These are phyloP conservation scores for Misgurnus anguillicaudatus DNA, from an alignment of 2,113 vertebrate genomes.

Conservation along the genomic window DNA sequence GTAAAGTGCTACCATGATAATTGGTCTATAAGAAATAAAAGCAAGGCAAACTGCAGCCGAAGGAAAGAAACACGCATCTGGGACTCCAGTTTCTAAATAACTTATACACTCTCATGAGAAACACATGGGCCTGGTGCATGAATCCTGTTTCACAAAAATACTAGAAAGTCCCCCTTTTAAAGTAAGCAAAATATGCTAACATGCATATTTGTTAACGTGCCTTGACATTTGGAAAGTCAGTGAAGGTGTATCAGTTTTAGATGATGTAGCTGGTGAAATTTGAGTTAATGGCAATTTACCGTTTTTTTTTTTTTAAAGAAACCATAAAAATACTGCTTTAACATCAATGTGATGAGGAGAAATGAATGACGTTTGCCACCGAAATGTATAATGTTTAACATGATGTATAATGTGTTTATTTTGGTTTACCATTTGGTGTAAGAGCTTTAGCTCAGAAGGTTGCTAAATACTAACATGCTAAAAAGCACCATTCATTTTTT, in stretches of 20 bases:
- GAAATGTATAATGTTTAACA: slow-evolving; percentile 21
- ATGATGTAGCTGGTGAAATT: slow-evolving; percentile 1
- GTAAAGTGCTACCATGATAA: not conserved
- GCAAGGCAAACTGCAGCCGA: slow-evolving; percentile 40
- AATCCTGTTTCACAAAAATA: no score
- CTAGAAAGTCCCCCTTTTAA: not conserved
- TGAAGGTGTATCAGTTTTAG: not conserved
- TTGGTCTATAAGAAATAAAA: slow-evolving; percentile 21
- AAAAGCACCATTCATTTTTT: slow-evolving; percentile 29
- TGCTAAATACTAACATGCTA: slow-evolving; percentile 35
- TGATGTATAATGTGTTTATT: slow-evolving; percentile 32
- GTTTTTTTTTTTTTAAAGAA: not conserved
- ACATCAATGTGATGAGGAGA: slow-evolving; percentile 37
- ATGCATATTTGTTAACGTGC: not conserved
- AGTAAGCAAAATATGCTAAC: not conserved
- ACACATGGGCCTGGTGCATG: slow-evolving; percentile 26
- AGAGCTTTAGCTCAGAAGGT: slow-evolving; percentile 22
- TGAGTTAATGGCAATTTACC: not conserved
- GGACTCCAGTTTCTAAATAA: slow-evolving; percentile 26
- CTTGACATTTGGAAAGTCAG: slow-evolving; percentile 13
- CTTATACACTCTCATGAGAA: slow-evolving; percentile 32
- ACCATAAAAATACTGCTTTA: not conserved
- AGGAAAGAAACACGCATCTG: not conserved
- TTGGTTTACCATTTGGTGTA: slow-evolving; percentile 46
- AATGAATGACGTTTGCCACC: not conserved